phyloP scores from a whole-genome alignment of 2,797 vertebrate genomes.

The Lophius americanus region DNA sequence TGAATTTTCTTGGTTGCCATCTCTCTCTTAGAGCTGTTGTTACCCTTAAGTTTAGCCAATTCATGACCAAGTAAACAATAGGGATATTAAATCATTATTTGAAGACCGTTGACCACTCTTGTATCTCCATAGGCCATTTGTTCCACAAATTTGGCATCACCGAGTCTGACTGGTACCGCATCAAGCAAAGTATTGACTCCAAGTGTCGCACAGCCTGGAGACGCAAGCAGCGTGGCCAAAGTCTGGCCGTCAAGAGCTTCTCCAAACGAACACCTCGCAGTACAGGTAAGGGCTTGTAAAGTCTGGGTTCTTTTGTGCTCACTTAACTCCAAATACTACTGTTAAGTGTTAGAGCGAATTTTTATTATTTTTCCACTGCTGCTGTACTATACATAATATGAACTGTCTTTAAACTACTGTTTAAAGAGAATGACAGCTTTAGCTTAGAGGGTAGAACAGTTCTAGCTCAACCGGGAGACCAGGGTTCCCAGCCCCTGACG shows the following conservation, averaged over 20 bases:
- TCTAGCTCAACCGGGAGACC: too few species aligned
- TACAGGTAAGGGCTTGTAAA: constrained; percentile 76
- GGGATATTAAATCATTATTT: background rate
- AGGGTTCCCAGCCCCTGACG: too few species aligned
- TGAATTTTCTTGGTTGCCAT: background rate
- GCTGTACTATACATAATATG: background rate
- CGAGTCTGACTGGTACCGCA: constrained; percentile 98
- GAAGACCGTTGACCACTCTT: constrained; percentile 15
- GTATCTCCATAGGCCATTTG: constrained; percentile 87
- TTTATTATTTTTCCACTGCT: background rate
- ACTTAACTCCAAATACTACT: background rate
- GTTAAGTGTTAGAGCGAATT: too few species aligned
- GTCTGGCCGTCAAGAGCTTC: constrained; percentile 97
- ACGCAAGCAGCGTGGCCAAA: constrained; percentile 96
- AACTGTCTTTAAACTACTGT: background rate
- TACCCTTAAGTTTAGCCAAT: background rate
- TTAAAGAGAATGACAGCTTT: too few species aligned
- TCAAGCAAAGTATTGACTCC: constrained; percentile 99
- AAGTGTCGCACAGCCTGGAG: constrained; percentile 99
- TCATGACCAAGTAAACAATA: too few species aligned
- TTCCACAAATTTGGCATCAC: constrained; percentile 96
- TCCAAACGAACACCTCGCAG: constrained; percentile 90
- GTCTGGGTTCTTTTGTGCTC: background rate
- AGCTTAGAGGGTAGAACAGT: too few species aligned
- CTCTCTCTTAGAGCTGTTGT: background rate